Conservation (phyloP, 2,888 invertebrate species). For the Diaphora mendica region DNA sequence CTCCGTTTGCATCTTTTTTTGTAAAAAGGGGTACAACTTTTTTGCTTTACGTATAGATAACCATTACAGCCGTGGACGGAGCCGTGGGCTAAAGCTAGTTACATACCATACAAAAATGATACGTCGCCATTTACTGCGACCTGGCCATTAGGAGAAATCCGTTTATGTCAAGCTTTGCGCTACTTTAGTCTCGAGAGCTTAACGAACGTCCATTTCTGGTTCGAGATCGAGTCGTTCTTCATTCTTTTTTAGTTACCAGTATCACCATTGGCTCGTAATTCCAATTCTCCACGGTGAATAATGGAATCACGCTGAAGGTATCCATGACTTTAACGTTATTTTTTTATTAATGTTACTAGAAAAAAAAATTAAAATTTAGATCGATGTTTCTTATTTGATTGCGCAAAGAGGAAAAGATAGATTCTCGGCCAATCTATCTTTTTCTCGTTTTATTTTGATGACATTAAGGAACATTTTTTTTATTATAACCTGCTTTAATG, state of each 20-base stretch:
- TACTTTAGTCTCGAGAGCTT: constrained; percentile 1
- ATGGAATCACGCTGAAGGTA: not conserved
- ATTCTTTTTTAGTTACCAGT: not conserved
- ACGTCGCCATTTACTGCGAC: not conserved
- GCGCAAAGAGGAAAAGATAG: too few species aligned
- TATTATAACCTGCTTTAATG: too few species aligned
- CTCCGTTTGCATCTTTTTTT: too few species aligned
- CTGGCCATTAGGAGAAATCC: not conserved
- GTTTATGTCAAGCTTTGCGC: not conserved
- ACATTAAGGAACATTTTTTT: too few species aligned
- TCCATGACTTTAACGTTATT: too few species aligned
- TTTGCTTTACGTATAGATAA: too few species aligned
- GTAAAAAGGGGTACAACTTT: too few species aligned
- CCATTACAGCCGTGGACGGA: too few species aligned
- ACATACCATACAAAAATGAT: not conserved
- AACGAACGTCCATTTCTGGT: not conserved
- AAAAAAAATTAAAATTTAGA: not conserved
- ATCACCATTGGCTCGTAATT: not conserved
- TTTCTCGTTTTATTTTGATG: too few species aligned
- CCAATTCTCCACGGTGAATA: not conserved
- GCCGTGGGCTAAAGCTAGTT: too few species aligned
- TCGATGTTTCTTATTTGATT: too few species aligned
- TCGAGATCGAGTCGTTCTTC: not conserved
- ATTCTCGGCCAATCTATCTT: too few species aligned
- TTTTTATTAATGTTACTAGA: not conserved